Evolutionary conservation across 2,888 invertebrate genomes (phyloP), one percentile per base, ranked within the genome.

Genomic region (Galeruca laticollis): DNA sequence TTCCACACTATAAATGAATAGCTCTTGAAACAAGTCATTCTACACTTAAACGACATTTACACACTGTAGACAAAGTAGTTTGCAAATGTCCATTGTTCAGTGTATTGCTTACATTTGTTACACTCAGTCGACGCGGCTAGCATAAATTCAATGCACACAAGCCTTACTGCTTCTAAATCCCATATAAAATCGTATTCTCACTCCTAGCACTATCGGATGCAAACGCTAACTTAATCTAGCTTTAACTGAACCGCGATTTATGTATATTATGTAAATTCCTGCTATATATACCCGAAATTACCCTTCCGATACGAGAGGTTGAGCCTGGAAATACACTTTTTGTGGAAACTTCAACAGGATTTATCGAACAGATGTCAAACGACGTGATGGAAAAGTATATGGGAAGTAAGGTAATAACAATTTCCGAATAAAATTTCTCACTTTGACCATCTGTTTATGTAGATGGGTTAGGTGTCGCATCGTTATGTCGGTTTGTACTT

Each of bases 221-320:
- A 73, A 75, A 74, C 70, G 74, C 62, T 56, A 70, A 75, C 72
- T 74, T 76, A 74, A 76, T 74, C 76, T 72, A 70, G 73, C 68
- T 69, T 72, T 71, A 73, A 70, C 73, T 67, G 63, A 59, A 51
- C 60, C 71, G 20, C 66, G 66, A 73, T 73, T 67, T 76, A 73
- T 74, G 69, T 40, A 40, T 40, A 56, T 59, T 57, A 66, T 71
- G 69, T 69, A 72, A 73, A 72, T 74, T 71, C 54, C 59, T 54
- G 37, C 54, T 40, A n/a, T 57, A 40, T 51, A 68, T 47, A 62
- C 0, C 20, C 56, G 33, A 35, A 54, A 57, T 68, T 43, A 60
- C 56, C 21, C 67, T 18, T 49, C 51, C 2, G 51, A 26, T 26
- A 40, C 2, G 51, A 26, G 43, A 40, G 40, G 40, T n/a, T 40